Evolutionary conservation across 2,888 invertebrate species (phyloP).

Genomic region (Boloria euphrosyne): DNA sequence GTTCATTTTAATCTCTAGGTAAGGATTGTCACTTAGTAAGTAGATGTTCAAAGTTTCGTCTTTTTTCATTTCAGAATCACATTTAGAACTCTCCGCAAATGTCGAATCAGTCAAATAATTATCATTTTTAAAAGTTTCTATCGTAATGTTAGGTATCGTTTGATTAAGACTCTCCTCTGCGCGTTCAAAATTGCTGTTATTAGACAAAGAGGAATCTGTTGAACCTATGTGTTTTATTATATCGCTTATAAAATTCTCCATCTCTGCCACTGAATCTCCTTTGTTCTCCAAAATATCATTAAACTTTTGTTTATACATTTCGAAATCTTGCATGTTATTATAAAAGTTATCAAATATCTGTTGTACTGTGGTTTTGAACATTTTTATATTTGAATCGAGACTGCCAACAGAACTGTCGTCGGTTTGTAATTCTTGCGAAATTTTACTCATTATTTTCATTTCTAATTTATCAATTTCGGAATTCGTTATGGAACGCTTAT

Average conservation of each 20-base stretch:
- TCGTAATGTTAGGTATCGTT: slow-evolving; percentile 40
- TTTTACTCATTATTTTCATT: slow-evolving; percentile 55
- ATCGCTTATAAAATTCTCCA: slow-evolving; percentile 70
- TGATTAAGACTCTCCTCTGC: not conserved
- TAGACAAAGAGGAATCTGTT: slow-evolving; percentile 51
- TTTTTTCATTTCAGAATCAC: slow-evolving; percentile 40
- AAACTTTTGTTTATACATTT: slow-evolving; percentile 64
- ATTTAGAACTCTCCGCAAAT: slow-evolving; percentile 45
- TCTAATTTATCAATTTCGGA: slow-evolving; percentile 63
- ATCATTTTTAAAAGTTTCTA: slow-evolving; percentile 63
- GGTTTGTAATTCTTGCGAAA: slow-evolving; percentile 60
- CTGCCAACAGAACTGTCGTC: slow-evolving; percentile 52
- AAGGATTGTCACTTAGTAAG: slow-evolving; percentile 51
- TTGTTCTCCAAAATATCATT: slow-evolving; percentile 61
- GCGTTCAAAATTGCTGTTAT: slow-evolving; percentile 31
- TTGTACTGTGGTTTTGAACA: slow-evolving; percentile 66
- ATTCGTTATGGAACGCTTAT: slow-evolving; percentile 52
- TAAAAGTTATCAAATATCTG: slow-evolving; percentile 70
- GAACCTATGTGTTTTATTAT: slow-evolving; percentile 68
- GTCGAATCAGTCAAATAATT: slow-evolving; percentile 60
- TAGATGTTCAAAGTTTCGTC: slow-evolving; percentile 60
- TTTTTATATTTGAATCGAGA: slow-evolving; percentile 65
- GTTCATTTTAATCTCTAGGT: slow-evolving; percentile 58
- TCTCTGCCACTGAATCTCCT: slow-evolving; percentile 57
- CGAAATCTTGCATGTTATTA: slow-evolving; percentile 62